These are phyloP conservation scores for Seriola rivoliana DNA, from an alignment of 2,113 vertebrate genomes.

Conservation along the genomic window DNA sequence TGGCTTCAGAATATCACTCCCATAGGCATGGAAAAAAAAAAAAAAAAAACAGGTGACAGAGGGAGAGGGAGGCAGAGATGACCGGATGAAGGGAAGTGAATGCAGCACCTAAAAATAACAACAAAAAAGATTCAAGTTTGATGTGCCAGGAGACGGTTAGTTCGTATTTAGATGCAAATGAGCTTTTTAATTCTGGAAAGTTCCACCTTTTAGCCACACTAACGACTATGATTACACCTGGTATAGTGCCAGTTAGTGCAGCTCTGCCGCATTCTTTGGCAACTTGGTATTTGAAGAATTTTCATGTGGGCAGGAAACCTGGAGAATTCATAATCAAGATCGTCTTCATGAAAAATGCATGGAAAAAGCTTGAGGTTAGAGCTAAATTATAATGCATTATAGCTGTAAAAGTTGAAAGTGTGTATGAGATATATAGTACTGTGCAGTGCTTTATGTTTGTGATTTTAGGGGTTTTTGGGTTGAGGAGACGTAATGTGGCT, in stretches of 20 bases:
- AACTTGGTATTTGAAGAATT: constrained; percentile 38
- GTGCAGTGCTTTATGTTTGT: constrained; percentile 23
- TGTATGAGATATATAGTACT: neutral
- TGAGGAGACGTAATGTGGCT: neutral
- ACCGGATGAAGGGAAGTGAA: constrained; percentile 25
- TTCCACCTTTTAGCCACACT: constrained; percentile 30
- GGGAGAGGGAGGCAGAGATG: constrained; percentile 25
- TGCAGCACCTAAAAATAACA: constrained; percentile 68
- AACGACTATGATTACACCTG: constrained; percentile 47
- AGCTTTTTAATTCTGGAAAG: constrained; percentile 20
- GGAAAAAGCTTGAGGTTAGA: constrained; percentile 2
- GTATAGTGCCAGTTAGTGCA: constrained; percentile 8
- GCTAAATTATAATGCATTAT: constrained; percentile 17
- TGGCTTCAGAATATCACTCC: constrained; percentile 57
- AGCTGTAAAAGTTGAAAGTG: constrained; percentile 27
- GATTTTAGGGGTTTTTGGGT: constrained; percentile 9
- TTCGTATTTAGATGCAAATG: constrained; percentile 55
- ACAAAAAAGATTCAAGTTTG: constrained; percentile 10
- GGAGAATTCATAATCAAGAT: constrained; percentile 33
- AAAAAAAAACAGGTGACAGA: neutral
- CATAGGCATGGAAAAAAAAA: constrained; percentile 61
- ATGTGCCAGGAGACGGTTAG: constrained; percentile 3
- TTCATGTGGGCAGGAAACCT: constrained; percentile 16
- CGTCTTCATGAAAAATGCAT: constrained; percentile 39
- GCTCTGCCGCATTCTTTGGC: constrained; percentile 44